Evolutionary conservation across 2,797 vertebrate genomes (phyloP).

Genomic region (Pampus argenteus): DNA sequence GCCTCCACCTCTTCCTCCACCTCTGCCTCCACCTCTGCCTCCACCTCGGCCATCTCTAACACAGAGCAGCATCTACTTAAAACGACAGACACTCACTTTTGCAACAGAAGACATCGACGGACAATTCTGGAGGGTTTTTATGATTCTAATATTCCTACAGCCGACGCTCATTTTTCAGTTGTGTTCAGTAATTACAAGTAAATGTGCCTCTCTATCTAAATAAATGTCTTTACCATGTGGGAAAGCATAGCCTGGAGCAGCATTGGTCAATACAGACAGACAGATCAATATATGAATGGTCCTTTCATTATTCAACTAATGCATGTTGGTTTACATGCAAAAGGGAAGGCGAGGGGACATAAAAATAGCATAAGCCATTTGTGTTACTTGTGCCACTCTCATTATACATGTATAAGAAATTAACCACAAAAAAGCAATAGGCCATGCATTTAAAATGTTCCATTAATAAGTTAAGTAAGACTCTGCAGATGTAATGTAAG

Average conservation of each 20-base stretch:
- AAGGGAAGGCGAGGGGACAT: conserved; percentile 40
- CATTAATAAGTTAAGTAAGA: conserved; percentile 47
- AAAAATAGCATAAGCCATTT: conserved; percentile 57
- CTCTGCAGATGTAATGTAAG: conserved; percentile 26
- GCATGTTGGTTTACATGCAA: conserved; percentile 68
- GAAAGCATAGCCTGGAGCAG: conserved; percentile 68
- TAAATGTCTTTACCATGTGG: conserved; percentile 68
- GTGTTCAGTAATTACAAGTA: conserved; percentile 65
- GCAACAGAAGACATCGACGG: conserved; percentile 14
- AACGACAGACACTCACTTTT: conserved; percentile 7
- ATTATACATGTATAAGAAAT: conserved; percentile 66
- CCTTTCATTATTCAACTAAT: conserved; percentile 81
- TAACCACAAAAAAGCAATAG: conserved; percentile 62
- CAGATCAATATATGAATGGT: conserved; percentile 83
- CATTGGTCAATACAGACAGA: conserved; percentile 76
- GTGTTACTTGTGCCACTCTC: conserved; percentile 45
- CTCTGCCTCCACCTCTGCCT: not conserved
- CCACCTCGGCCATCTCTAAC: not conserved
- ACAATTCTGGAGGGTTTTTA: conserved; percentile 41
- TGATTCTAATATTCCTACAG: conserved; percentile 49
- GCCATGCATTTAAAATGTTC: conserved; percentile 57
- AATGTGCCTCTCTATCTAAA: conserved; percentile 71
- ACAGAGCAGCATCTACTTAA: not conserved
- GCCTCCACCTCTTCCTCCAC: not conserved
- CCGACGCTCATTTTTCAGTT: conserved; percentile 49